Base-by-base conservation (phyloP, 1,140 invertebrate species). In the Cyrtorhinus lividipennis region DNA sequence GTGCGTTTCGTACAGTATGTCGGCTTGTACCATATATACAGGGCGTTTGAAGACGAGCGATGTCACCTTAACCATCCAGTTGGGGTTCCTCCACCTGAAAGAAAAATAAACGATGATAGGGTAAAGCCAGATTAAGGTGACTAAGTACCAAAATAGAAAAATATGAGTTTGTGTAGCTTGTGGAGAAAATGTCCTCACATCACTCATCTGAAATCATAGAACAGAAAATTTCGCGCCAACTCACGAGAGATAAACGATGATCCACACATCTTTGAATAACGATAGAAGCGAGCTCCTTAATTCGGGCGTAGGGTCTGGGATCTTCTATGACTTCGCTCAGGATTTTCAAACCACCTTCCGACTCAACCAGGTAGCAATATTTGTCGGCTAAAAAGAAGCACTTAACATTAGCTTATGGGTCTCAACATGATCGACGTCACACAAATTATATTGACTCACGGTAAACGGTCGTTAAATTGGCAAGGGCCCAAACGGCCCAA, bases 401-500 rank as follows among this genome's bases (percentile, higher is more conserved):
- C 30, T 38, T 38, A 38, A 8, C 30, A 5, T 8, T 15, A 5
- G 5, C 5, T 38, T 15, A 38, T 38, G 15, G 30, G 15, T 38
- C 30, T 38, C 30, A 15, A 8, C 30, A 8, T 38, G 5, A 38
- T 15, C 22, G 8, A 18, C 5, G 22, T 5, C 22, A 44, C 38
- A 44, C 30, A 38, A 38, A 38, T n/a, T n/a, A n/a, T 20, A 60
- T 2, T 2, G 70, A 86, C 87, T 86, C 77, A 92, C 88, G 86
- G 74, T 92, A 92, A 48, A 96, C 90, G 68, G 82, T 83, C 13
- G 93, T 98, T 20, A 98, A 80, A 78, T 98, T 98, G 26, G 93
- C 92, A 44, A 98, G 77, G 3, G 94, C 95, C 95, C 95, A 98
- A n/a, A 90, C 86, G 1, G 93, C 92, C 94, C 94, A 97, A 71